A percentile compares a stretch with the other conserved stretches of the same genome.
phyloP scores from a whole-genome alignment of 2,888 invertebrate species.

The Amphimallon solstitiale region DNA sequence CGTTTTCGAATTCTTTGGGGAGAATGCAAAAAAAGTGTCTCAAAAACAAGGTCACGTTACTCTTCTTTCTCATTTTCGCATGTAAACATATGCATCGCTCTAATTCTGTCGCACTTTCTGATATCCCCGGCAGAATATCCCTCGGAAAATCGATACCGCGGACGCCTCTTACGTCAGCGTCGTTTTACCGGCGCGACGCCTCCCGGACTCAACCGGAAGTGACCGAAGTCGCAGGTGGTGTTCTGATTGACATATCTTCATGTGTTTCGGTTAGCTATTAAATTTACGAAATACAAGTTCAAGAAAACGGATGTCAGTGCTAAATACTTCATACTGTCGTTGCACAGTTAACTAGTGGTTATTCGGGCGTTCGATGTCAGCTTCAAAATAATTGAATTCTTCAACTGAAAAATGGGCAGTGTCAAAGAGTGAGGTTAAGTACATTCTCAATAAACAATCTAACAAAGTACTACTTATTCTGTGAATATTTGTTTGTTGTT shows the following conservation, averaged over 20 bases:
- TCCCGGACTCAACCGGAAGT: constrained; percentile 57
- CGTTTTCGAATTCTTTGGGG: not conserved
- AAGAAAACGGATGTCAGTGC: not conserved
- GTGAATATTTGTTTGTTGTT: not conserved
- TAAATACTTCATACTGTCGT: not conserved
- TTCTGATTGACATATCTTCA: constrained; percentile 63
- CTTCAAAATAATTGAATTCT: constrained; percentile 42
- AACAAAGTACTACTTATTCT: not conserved
- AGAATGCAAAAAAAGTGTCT: constrained; percentile 54
- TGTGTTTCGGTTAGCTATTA: constrained; percentile 50
- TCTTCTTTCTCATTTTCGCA: constrained; percentile 46
- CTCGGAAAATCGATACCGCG: constrained; percentile 61
- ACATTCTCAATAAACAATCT: constrained; percentile 10
- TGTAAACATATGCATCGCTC: constrained; percentile 6
- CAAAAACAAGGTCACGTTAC: constrained; percentile 55
- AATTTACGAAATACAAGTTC: constrained; percentile 3
- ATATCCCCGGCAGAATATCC: constrained; percentile 29
- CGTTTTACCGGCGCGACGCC: constrained; percentile 58
- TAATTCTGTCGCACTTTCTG: constrained; percentile 25
- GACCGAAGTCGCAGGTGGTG: constrained; percentile 62
- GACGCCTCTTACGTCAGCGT: constrained; percentile 63
- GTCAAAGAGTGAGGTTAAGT: constrained; percentile 23
- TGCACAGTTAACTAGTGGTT: not conserved
- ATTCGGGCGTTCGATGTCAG: constrained; percentile 39
- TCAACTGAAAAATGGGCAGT: not conserved